phyloP scores from a whole-genome alignment of 2,113 vertebrate genomes.

The Pomatorhinus ruficollis region DNA sequence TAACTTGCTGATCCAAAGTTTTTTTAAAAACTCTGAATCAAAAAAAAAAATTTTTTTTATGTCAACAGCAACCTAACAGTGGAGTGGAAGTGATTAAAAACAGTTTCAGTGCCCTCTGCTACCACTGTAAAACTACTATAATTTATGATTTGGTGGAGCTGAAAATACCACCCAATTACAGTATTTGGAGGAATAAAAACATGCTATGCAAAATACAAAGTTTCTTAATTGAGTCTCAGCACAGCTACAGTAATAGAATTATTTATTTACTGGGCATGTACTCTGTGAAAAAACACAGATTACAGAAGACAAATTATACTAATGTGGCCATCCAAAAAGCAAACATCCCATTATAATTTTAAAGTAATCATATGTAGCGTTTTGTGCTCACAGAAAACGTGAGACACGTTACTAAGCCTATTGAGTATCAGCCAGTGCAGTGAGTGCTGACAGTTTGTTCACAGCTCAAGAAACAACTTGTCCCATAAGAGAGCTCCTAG shows the following conservation, averaged over 20 bases:
- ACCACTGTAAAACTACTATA: not conserved
- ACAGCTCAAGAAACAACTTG: not conserved
- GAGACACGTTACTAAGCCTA: not conserved
- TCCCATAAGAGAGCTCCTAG: not conserved
- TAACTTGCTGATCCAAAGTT: not conserved
- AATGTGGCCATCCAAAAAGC: not conserved
- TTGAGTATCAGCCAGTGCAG: not conserved
- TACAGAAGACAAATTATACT: not conserved
- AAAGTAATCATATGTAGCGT: not conserved
- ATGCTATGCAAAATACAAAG: not conserved
- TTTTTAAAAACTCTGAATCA: not conserved
- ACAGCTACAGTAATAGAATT: not conserved
- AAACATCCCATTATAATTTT: not conserved
- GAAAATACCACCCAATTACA: not conserved
- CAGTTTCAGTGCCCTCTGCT: not conserved
- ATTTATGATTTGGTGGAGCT: not conserved
- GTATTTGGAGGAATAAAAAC: not conserved
- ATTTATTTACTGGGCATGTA: not conserved
- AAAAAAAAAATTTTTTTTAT: not conserved
- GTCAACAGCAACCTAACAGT: not conserved
- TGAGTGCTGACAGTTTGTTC: not conserved
- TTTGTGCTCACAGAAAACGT: not conserved
- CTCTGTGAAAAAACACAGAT: not conserved
- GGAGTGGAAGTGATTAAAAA: not conserved
- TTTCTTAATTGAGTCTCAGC: not conserved